Conservation (phyloP, 2,888 invertebrate genomes). For the Coelopa pilipes region DNA sequence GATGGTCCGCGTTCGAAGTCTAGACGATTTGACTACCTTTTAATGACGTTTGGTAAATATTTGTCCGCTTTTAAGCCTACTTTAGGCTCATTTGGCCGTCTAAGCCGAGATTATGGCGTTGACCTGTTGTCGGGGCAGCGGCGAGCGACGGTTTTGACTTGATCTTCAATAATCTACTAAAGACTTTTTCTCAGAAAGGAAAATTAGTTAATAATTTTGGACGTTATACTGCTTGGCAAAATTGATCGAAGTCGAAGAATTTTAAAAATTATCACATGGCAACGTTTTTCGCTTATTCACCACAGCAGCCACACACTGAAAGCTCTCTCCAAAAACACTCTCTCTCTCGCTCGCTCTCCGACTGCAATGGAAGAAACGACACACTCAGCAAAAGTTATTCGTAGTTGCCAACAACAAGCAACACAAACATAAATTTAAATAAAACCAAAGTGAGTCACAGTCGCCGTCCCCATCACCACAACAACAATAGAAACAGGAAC, state of each 20-base stretch:
- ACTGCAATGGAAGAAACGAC: neutral
- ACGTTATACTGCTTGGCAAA: no score
- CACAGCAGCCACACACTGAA: neutral
- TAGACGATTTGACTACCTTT: constrained; percentile 17
- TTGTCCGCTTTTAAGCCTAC: constrained; percentile 2
- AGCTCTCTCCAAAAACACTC: constrained; percentile 3
- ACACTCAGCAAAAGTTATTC: constrained; percentile 25
- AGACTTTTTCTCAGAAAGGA: neutral
- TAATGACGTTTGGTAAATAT: neutral
- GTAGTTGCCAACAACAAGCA: constrained; percentile 9
- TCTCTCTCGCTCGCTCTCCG: neutral
- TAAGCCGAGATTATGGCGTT: constrained; percentile 25
- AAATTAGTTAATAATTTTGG: no score
- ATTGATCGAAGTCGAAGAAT: no score
- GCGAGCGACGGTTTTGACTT: no score
- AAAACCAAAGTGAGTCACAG: neutral
- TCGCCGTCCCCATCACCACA: neutral
- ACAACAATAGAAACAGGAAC: neutral
- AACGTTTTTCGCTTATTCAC: neutral
- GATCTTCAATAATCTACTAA: no score
- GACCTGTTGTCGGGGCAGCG: neutral
- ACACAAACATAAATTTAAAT: neutral
- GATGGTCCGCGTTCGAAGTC: neutral
- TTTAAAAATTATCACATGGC: neutral
- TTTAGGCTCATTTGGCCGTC: constrained; percentile 29